These are phyloP conservation scores for Epinephelus cyanopodus DNA, from an alignment of 2,113 vertebrate genomes.

Conservation along the genomic window DNA sequence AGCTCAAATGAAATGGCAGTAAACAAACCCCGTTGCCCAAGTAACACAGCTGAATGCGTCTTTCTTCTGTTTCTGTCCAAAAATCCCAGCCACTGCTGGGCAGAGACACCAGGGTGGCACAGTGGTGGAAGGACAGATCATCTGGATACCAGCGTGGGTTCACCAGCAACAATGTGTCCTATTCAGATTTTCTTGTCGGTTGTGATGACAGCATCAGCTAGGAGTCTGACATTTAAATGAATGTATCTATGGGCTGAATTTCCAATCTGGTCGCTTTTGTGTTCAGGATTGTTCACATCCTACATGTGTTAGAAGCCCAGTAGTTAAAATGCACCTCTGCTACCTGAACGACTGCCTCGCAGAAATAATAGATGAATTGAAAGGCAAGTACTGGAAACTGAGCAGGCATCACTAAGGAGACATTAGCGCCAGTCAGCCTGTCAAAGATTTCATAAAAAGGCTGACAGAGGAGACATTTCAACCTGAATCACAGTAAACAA, in stretches of 20 bases:
- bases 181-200: not conserved
- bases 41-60: conserved; percentile 70
- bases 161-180: conserved; percentile 2
- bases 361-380: conserved; percentile 69
- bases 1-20: conserved; percentile 65
- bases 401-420: conserved; percentile 34
- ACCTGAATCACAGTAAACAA: conserved; percentile 1
- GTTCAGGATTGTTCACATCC: not conserved
- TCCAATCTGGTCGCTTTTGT: not conserved
- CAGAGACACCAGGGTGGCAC: conserved; percentile 21
- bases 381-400: conserved; percentile 55
- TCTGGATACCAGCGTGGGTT: not conserved
- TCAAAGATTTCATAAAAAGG: conserved; percentile 1
- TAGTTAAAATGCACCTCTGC: not conserved
- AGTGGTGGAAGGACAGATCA: not conserved
- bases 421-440: not conserved
- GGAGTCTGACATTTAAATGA: not conserved
- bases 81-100: conserved; percentile 18
- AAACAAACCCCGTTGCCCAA: conserved; percentile 76
- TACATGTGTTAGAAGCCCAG: not conserved
- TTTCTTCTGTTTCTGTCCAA: conserved; percentile 31
- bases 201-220: not conserved
- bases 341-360: not conserved
- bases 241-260: not conserved
- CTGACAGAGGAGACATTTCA: not conserved